Base-by-base conservation (phyloP, 1,140 invertebrate species). In the Drosophila lini region DNA sequence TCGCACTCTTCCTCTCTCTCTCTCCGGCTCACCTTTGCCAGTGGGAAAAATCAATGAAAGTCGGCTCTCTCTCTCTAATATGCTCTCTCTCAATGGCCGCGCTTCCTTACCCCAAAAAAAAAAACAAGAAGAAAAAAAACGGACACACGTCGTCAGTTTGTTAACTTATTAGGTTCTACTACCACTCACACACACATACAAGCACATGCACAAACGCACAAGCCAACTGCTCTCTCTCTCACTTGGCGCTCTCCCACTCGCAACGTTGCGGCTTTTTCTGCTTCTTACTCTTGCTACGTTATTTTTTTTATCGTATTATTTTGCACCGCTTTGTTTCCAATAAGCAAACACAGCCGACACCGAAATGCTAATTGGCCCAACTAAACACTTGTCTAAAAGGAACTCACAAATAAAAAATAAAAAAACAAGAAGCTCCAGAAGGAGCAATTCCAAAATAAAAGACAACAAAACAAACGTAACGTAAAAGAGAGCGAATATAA, bases 241-340 rank as follows among this genome's bases (percentile, higher is more conserved):
- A 34, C 47, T 25, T 19, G n/a, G 4, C 42, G 15, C 55, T 59
- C 53, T 57, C 60, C 48, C 55, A 65, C 76, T 68, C 55, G 56
- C 59, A 81, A 82, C 79, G 81, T 84, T 84, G 81, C 81, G 81
- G 81, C 81, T 84, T 84, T 78, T 84, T 84, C 81, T 80, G 81
- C 81, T 84, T 84, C 81, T 84, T 84, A 19, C 61, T 82, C 38
- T 84, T 74, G 53, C 65, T 70, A 67, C 62, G 63, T 81, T 36
- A 53, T 36, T 59, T 67, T 44, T 44, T 67, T 70, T 78, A 78
- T 71, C 56, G 38, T 81, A 50, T 82, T 75, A 81, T 82, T 81
- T 84, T 78, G 70, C 80, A 79, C 70, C 75, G 74, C 80, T 82
- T 83, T 79, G 65, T 82, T 81, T 78, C 74, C 65, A 67, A 77